Base-by-base conservation (phyloP, 2,113 vertebrate species). In the Malurus elegans region DNA sequence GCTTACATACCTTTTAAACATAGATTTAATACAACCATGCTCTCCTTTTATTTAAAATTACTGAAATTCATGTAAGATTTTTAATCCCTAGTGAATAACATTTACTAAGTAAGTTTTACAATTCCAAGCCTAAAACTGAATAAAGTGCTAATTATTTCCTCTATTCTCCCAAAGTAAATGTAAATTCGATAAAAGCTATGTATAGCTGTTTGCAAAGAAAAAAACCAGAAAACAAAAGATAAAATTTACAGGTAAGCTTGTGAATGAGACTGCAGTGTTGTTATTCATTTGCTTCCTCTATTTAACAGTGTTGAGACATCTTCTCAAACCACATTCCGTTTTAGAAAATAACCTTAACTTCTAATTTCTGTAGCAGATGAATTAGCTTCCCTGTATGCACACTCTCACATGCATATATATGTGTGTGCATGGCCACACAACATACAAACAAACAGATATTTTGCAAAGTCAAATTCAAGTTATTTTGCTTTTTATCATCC, bases 321-420 rank as follows among this genome's bases (percentile, higher is more conserved):
- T 93, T 88, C 81, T 73, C 67, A 94, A 82, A 83, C 48, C 58
- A 69, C 54, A 54, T 58, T 90, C 62, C 74, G 32, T 67, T 79
- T 72, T 60, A 95, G 29, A 90, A 95, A 95, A 79, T 92, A 94
- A 89, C 62, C 86, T 82, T 50, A 20, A 80, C 88, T 97, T 95
- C 72, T 78, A 71, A 89, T 87, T 93, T 92, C 90, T 96, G 57
- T 83, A 93, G 71, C 58, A 96, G 91, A 96, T 61, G 19, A 58
- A 88, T 88, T 88, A 74, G 53, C 66, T 95, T 93, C 69, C 79
- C 87, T 92, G 85, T 12, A 92, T 45, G 65, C 32, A 28, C 56
- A 28, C 11, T 76, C 34, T 29, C 79, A 29, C 40, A 18, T 0
- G 4, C 0, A 1, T 23, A 56, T 6, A 8, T 7, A 12, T 8